Evolutionary conservation across 30 jellyfish, hydroid and myxozoan species (phyloP), one percentile per base, ranked within the genome.

Genomic region (Mastigias papua): DNA sequence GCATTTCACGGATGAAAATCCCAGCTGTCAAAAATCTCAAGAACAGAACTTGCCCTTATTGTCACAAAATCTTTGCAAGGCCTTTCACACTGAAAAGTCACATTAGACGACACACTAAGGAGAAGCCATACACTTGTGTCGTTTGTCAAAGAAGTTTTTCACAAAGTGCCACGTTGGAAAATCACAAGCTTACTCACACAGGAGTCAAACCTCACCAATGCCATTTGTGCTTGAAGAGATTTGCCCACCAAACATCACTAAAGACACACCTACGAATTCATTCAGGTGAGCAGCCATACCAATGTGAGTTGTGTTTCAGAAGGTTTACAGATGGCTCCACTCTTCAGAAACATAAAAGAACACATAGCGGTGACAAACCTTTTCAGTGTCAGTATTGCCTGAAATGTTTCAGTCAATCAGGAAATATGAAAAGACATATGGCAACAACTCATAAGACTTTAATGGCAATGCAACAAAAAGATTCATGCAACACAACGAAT

Each of bases 261-360:
- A 90, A 90, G 64, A 90, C 97, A 60, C 97, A 90, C 61, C 73
- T 81, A 42, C 74, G 97, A 62, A 90, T 82, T 7, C 97, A 90
- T 50, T 35, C 93, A 6, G 97, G 97, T 0, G 97, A 90, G 51
- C 90, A 90, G 88, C 97, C 97, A 3, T 90, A 81, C 63, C 58
- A 76, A 15, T 90, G 97, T 60, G 86, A 74, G 60, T 76, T 35
- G 28, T 90, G 97, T 80, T 66, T 29, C 11, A 61, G 92, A 61
- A 19, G 94, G 51, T 90, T 90, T 48, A 71, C 97, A 0, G 97
- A 90, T 58, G 97, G 97, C 13, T 90, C 97, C 19, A 90, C 97
- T 11, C 91, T 90, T 19, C 90, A 82, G 65, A 90, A 90, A 49
- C 97, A 90, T 79, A 82, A 69, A 58, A 62, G 97, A 31, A 90